These are phyloP conservation scores for Anoplopoma fimbria DNA, from an alignment of 2,113 vertebrate genomes.

Conservation along the genomic window DNA sequence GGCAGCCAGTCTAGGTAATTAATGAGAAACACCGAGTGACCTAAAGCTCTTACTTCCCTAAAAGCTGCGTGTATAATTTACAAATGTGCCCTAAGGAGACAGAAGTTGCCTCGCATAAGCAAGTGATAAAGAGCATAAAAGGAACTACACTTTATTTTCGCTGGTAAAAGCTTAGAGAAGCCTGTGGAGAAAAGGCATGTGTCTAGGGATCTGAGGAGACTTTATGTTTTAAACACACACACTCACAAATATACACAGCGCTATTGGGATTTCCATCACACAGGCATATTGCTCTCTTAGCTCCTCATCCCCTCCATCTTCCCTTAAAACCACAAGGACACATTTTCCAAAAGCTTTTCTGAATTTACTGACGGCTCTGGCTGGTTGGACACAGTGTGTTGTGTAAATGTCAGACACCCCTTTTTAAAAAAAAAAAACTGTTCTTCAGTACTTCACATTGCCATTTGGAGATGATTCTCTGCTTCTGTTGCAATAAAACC, in stretches of 20 bases:
- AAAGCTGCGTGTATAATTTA: slow-evolving; percentile 41
- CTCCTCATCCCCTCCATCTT: slow-evolving; percentile 17
- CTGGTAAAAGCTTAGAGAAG: slow-evolving; percentile 34
- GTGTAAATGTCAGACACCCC: slow-evolving; percentile 10
- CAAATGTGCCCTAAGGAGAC: slow-evolving; percentile 27
- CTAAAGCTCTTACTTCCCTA: slow-evolving; percentile 8
- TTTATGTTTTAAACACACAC: slow-evolving; percentile 1
- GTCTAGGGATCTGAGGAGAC: slow-evolving; percentile 31
- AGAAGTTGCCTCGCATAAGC: slow-evolving; percentile 37
- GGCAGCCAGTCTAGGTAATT: neutral
- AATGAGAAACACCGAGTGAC: neutral
- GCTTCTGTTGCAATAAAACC: slow-evolving; percentile 29
- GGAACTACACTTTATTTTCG: slow-evolving; percentile 23
- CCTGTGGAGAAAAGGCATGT: slow-evolving; percentile 28
- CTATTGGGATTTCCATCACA: neutral
- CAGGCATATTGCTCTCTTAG: neutral
- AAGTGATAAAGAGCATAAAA: slow-evolving; percentile 31
- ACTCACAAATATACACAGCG: neutral
- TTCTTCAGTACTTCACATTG: slow-evolving; percentile 7
- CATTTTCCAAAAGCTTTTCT: neutral
- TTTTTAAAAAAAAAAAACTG: slow-evolving; percentile 3
- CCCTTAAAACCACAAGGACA: slow-evolving; percentile 1
- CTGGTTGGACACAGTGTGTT: slow-evolving; percentile 3
- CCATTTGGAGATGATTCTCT: slow-evolving; percentile 11
- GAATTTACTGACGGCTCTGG: neutral